Percentiles rank a stretch among this genome's conserved stretches.
Evolutionary conservation across 35 echinoderm and acorn worm species (phyloP).

Genomic region (Lytechinus variegatus): DNA sequence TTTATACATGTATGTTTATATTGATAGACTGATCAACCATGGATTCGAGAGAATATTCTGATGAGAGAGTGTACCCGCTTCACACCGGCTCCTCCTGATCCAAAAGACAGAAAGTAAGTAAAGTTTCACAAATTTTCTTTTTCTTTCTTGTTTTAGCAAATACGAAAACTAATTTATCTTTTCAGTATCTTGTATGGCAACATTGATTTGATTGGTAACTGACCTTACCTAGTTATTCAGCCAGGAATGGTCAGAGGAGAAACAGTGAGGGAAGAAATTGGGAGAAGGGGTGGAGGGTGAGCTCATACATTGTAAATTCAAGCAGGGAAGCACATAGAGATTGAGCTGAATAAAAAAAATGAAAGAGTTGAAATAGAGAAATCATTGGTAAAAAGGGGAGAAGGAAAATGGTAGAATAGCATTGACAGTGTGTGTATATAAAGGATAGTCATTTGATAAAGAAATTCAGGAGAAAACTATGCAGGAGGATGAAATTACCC

Average conservation of each 20-base stretch:
- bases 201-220: neutral
- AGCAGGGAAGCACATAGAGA: too few relatives aligned
- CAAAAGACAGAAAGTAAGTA: constrained; percentile 50
- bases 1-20: constrained; percentile 9
- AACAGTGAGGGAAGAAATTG: neutral
- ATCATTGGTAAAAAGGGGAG: too few relatives aligned
- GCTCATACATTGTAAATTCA: too few relatives aligned
- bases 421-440: too few relatives aligned
- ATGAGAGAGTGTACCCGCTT: constrained; percentile 88
- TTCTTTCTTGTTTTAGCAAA: neutral
- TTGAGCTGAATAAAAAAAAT: too few relatives aligned
- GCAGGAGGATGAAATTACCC: too few relatives aligned
- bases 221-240: neutral
- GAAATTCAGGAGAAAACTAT: too few relatives aligned
- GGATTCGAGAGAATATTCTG: constrained; percentile 80
- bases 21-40: constrained; percentile 87
- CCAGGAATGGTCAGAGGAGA: neutral
- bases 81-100: constrained; percentile 47
- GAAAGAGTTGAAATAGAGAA: too few relatives aligned
- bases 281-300: neutral
- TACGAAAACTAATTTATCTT: too few relatives aligned
- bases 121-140: neutral
- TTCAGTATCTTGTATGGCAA: neutral
- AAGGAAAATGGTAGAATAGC: too few relatives aligned
- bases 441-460: too few relatives aligned